Conservation (phyloP, 2,888 invertebrate genomes). For the Glaucopsyche alexis region DNA sequence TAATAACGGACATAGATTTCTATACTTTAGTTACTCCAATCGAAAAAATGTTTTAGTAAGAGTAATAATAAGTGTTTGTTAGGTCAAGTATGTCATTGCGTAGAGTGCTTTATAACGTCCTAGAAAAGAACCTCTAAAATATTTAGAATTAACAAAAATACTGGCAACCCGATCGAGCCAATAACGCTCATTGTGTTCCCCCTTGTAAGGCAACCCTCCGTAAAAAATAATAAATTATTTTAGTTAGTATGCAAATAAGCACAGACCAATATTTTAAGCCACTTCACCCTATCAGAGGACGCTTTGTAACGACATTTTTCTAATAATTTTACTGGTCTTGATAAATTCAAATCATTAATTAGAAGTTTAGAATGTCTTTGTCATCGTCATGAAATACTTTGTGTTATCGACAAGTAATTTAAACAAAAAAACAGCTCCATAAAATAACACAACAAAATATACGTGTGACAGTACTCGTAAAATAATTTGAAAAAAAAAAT, state of each 20-base stretch:
- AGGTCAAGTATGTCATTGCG: too few relatives aligned
- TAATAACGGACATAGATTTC: background rate
- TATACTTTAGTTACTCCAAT: too few relatives aligned
- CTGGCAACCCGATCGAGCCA: slow-evolving; percentile 63
- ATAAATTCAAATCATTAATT: slow-evolving; percentile 4
- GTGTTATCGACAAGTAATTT: slow-evolving; percentile 24
- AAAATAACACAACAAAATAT: too few relatives aligned
- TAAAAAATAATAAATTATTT: slow-evolving; percentile 80
- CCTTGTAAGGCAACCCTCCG: slow-evolving; percentile 68
- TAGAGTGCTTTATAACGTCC: too few relatives aligned
- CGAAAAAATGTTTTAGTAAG: too few relatives aligned
- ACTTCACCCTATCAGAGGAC: slow-evolving; percentile 63
- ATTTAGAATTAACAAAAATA: slow-evolving; percentile 47
- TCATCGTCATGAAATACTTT: slow-evolving; percentile 14
- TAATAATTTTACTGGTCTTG: slow-evolving; percentile 12
- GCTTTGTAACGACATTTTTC: slow-evolving; percentile 21
- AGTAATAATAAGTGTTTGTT: too few relatives aligned
- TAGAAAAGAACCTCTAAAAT: slow-evolving; percentile 3
- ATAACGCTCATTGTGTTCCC: slow-evolving; percentile 75
- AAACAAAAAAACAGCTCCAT: background rate
- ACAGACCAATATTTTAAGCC: slow-evolving; percentile 73
- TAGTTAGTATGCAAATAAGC: slow-evolving; percentile 80
- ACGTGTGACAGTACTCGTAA: too few relatives aligned
- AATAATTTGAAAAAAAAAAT: too few relatives aligned
- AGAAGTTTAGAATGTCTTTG: background rate